These are phyloP conservation scores for Chloroceryle amazona DNA, from an alignment of 2,797 vertebrate genomes.

Conservation along the genomic window DNA sequence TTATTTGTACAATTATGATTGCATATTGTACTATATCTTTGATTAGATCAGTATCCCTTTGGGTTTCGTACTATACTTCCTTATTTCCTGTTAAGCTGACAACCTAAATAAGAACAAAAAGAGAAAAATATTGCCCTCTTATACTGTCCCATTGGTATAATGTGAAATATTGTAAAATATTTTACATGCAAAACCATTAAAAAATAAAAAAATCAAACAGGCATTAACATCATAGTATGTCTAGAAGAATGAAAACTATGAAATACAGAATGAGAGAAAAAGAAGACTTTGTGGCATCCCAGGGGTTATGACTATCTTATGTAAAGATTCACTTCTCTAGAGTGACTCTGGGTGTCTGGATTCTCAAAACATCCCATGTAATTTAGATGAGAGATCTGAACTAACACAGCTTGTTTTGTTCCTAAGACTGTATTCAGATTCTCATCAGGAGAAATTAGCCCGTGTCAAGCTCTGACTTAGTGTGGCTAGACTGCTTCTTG, in stretches of 20 bases:
- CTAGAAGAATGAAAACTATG: not conserved
- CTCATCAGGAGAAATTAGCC: not conserved
- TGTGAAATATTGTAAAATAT: not conserved
- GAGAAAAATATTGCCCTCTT: not conserved
- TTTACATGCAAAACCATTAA: not conserved
- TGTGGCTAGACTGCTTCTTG: not conserved
- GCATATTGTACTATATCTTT: not conserved
- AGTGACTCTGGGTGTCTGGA: not conserved
- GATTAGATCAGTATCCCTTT: not conserved
- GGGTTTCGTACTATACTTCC: not conserved
- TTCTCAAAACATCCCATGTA: not conserved
- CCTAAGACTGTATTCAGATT: not conserved
- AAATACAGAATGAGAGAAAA: not conserved
- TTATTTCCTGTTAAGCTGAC: not conserved
- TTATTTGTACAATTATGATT: not conserved
- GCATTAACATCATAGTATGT: not conserved
- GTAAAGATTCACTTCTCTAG: not conserved
- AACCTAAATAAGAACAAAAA: not conserved
- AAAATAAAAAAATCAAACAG: not conserved
- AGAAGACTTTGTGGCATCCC: not conserved
- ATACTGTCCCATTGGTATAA: not conserved
- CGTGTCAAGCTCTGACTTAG: not conserved
- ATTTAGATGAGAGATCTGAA: not conserved
- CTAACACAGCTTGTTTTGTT: not conserved
- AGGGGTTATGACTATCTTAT: fast-evolving